Conservation (phyloP, 2,113 vertebrate species). For the Pedetes capensis region DNA sequence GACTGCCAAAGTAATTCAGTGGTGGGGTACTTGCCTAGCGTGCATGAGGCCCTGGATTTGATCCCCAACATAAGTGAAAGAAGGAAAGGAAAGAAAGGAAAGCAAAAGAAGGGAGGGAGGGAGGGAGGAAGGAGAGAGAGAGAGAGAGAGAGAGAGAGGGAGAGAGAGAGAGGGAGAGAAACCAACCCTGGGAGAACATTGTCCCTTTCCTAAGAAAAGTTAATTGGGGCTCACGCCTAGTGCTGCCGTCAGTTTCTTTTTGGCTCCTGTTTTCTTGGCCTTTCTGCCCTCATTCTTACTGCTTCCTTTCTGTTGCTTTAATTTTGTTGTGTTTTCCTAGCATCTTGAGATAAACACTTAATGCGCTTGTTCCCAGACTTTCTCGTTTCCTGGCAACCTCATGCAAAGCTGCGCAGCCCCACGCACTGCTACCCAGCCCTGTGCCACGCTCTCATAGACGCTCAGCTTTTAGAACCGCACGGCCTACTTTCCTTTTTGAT, state of each 20-base stretch:
- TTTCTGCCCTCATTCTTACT: background rate
- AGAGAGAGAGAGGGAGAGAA: too few species aligned
- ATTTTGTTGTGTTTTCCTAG: background rate
- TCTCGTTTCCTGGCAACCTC: background rate
- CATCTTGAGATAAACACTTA: background rate
- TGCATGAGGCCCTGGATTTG: too few species aligned
- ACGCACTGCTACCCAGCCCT: accelerated
- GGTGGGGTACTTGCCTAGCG: too few species aligned
- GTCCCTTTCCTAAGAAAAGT: background rate
- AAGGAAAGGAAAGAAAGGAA: too few species aligned
- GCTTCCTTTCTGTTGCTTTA: background rate
- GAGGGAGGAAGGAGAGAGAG: too few species aligned
- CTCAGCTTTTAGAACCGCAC: background rate
- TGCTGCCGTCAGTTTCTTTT: background rate
- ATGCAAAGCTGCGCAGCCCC: background rate
- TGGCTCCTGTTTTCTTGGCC: background rate
- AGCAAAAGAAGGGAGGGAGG: too few species aligned
- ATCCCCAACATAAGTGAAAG: too few species aligned
- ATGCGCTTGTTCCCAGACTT: background rate
- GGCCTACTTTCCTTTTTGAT: background rate
- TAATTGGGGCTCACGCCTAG: background rate
- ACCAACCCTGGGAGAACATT: too few species aligned
- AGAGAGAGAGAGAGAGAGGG: too few species aligned
- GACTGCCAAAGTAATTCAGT: too few species aligned
- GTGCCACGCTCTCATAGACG: background rate